Evolutionary conservation across 2,888 invertebrate genomes (phyloP), one percentile per base, ranked within the genome.

Genomic region (Leptinotarsa rubiginosa): DNA sequence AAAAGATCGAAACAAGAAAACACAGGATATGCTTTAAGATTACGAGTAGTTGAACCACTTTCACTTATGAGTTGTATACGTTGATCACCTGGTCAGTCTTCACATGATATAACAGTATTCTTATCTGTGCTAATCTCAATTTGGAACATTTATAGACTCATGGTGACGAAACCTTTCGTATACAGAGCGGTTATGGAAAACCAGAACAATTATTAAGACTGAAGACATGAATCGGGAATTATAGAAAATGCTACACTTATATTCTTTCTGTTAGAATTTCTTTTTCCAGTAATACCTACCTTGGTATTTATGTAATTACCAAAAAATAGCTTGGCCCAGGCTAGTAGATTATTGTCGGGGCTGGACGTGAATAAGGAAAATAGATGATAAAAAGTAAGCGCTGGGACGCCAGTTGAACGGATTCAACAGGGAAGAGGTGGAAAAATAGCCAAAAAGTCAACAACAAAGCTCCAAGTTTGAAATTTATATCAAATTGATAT

Each of bases 21-120:
- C 62, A 62, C 31, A 12, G 15, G 41, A 31, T 41, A 62, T 62
- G 4, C 10, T n/a, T 4, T n/a, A 16, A 31, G 41, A 62, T 25
- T 62, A 31, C 31, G 31, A 31, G 31, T 31, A 16, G 41, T 62
- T 62, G 62, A 62, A 62, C 69, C 47, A 69, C 69, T 69, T 69
- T 69, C 69, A 69, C 69, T 69, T 67, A 10, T 41, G 41, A 25
- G 59, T 12, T n/a, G 31, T 62, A 15, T 31, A 41, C n/a, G 31
- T 62, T 12, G 62, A n/a, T 4, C 62, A 62, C 62, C 62, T 62
- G 25, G 62, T n/a, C 31, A 25, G 13, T 31, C n/a, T 16, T 5
- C 62, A 41, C 41, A n/a, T 62, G 62, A 31, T n/a, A 31, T 62
- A 31, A 62, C 62, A 7, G 10, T 62, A 41, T n/a, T n/a, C 62